Evolutionary conservation across 1,140 invertebrate species (phyloP).

Genomic region (Aphelenchoides fujianensis): DNA sequence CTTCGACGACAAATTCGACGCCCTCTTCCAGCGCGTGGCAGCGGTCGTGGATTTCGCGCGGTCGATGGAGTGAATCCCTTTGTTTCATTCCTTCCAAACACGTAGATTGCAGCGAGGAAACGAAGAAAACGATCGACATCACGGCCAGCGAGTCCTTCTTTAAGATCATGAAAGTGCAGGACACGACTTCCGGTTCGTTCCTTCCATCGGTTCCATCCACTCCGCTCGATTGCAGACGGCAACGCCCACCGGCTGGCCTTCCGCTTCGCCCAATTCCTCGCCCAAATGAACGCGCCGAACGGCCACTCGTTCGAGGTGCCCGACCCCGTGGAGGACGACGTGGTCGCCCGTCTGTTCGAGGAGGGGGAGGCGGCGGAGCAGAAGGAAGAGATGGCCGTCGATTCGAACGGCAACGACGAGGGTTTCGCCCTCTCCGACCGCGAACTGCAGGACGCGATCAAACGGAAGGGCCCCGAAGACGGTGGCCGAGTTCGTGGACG

Average conservation of each 20-base stretch:
- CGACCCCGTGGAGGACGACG: background rate
- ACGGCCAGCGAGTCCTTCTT: background rate
- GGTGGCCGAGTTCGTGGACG: background rate
- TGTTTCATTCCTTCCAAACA: background rate
- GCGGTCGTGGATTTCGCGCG: constrained; percentile 17
- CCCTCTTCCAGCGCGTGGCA: constrained; percentile 3
- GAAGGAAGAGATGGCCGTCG: background rate
- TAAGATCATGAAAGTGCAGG: background rate
- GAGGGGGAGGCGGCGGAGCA: background rate
- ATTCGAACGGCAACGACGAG: background rate
- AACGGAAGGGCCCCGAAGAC: background rate
- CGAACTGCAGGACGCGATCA: background rate
- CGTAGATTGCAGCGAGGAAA: background rate
- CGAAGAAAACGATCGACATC: background rate
- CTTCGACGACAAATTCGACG: constrained; percentile 11
- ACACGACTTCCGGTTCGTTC: background rate
- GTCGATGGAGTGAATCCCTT: background rate
- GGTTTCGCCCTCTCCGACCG: background rate
- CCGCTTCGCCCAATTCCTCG: constrained; percentile 4
- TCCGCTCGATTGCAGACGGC: background rate
- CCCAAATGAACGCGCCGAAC: background rate
- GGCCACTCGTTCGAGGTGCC: background rate
- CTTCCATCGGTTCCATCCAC: background rate
- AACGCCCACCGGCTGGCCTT: constrained; percentile 1
- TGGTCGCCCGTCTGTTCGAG: background rate